These are phyloP conservation scores for Oscheius sp. DNA, from an alignment of 2,888 invertebrate genomes.

Conservation along the genomic window DNA sequence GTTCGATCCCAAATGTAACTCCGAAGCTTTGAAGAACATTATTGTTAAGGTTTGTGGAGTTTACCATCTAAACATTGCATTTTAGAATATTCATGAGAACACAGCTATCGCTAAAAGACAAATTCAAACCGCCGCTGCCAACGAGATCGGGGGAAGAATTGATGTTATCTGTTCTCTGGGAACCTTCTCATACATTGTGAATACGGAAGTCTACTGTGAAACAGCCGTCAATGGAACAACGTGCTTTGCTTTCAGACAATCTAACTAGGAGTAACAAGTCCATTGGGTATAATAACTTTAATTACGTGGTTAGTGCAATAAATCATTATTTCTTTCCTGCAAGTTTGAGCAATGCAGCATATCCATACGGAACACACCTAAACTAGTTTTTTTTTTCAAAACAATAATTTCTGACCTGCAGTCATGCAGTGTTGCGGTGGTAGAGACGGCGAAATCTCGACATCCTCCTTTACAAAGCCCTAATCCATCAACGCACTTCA, in stretches of 20 bases:
- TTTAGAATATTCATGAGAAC: conserved; percentile 63
- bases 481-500: conserved; percentile 28
- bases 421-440: conserved; percentile 18
- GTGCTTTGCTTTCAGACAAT: conserved; percentile 66
- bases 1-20: conserved; percentile 61
- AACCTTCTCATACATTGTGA: conserved; percentile 67
- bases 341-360: conserved; percentile 28
- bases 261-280: conserved; percentile 29
- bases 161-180: conserved; percentile 66
- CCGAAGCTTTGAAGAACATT: conserved; percentile 51
- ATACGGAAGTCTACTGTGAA: conserved; percentile 57
- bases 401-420: too few relatives aligned
- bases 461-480: conserved; percentile 36
- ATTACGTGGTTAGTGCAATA: conserved; percentile 15
- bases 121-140: conserved; percentile 56
- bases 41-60: conserved; percentile 41
- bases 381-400: too few relatives aligned
- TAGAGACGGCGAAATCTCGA: conserved; percentile 26
- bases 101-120: conserved; percentile 62
- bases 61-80: conserved; percentile 4
- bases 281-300: conserved; percentile 14
- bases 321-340: conserved; percentile 22
- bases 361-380: conserved; percentile 33
- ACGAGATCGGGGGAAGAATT: conserved; percentile 50
- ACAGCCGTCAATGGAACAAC: conserved; percentile 62